Base-by-base conservation (phyloP, 2,113 vertebrate genomes). In the Poeciliopsis turrubarensis region DNA sequence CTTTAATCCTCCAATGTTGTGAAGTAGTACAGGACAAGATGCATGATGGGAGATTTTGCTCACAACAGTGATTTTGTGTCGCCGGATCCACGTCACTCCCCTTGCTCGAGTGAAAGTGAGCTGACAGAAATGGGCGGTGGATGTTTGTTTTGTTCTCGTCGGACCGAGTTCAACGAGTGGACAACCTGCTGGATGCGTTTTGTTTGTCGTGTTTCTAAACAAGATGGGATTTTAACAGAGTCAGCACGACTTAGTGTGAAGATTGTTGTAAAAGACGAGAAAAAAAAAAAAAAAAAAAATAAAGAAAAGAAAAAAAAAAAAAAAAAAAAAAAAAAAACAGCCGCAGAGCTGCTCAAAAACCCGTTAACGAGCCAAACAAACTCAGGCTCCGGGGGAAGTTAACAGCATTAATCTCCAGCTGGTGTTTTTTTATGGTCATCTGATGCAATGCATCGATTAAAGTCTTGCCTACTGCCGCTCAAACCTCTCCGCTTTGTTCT, bases 361-460 rank as follows among this genome's bases (percentile, higher is more conserved):
- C 34, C 39, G 31, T 37, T 60, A 32, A 60, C 12, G 27, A 63
- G 25, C 34, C 57, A 4, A 60, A 64, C 47, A 32, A 65, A 34
- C 26, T n/a, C 57, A 5, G 32, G 68, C 12, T 13, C 30, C 29
- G 14, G 22, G 9, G 17, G 51, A 27, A 60, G n/a, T 62, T 68
- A 78, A 65, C 72, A 54, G n/a, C 13, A 27, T 41, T 32, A 10
- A 37, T 70, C 60, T 72, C 75, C 80, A 71, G 73, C 73, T 83
- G 85, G 73, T 87, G 87, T 83, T 81, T 66, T 81, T 66, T 83
- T 32, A 75, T 62, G 32, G 47, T 61, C 62, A 73, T 68, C 17
- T 72, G 66, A 65, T 77, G 70, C 41, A 61, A 80, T 22, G 68
- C 0, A 25, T 71, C 74, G 37, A 68, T 68, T 65, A 60, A 79